Conservation (phyloP, 2,113 vertebrate species). For the Phalacrocorax brasilianus region DNA sequence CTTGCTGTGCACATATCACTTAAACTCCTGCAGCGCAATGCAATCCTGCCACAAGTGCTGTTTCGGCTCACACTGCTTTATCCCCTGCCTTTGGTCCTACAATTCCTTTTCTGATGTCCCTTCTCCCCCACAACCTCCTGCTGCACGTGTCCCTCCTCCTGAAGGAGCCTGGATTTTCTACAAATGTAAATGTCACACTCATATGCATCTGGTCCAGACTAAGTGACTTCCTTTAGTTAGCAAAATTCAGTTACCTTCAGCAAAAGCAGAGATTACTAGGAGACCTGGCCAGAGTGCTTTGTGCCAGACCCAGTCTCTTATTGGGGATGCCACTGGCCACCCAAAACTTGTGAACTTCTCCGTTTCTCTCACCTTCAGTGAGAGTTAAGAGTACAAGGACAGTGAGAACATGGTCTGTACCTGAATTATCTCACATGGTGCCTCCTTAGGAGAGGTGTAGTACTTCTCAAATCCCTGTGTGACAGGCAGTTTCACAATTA, state of each 20-base stretch:
- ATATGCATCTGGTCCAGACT: neutral
- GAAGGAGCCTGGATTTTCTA: neutral
- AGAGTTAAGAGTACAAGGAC: neutral
- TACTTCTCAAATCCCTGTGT: fast-evolving
- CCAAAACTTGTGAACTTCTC: neutral
- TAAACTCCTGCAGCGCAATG: neutral
- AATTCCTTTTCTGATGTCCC: neutral
- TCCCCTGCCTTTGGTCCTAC: neutral
- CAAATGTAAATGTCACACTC: neutral
- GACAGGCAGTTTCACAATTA: neutral
- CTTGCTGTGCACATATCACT: neutral
- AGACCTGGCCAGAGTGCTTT: neutral
- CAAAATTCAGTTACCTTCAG: neutral
- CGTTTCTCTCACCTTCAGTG: neutral
- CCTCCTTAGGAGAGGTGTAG: neutral
- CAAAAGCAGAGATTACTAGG: neutral
- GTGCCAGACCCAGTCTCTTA: neutral
- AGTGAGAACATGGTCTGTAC: neutral
- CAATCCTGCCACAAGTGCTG: neutral
- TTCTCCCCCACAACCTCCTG: neutral
- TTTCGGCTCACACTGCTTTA: neutral
- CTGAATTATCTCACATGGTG: neutral
- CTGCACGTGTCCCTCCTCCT: neutral
- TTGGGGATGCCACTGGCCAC: neutral
- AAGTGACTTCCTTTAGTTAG: neutral